Conservation (phyloP, 1,140 invertebrate genomes). For the Copidosoma floridanum region DNA sequence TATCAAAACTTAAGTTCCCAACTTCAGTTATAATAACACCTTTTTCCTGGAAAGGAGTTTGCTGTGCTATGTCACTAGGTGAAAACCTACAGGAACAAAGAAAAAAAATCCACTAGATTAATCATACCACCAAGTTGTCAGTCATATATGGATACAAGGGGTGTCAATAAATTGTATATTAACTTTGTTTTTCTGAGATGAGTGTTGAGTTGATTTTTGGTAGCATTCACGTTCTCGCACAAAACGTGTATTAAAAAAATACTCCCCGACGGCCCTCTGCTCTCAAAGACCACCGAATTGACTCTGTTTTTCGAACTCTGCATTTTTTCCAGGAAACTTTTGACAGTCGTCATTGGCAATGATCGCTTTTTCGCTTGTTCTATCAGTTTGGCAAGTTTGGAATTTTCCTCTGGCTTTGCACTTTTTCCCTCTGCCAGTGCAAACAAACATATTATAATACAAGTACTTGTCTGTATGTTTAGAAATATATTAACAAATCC, state of each 20-base stretch:
- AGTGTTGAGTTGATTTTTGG: conserved; percentile 47
- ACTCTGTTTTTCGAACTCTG: conserved; percentile 42
- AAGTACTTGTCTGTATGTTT: background rate
- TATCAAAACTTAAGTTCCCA: conserved; percentile 49
- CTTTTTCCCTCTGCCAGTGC: conserved; percentile 59
- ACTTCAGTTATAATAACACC: conserved; percentile 56
- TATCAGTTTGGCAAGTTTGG: conserved; percentile 58
- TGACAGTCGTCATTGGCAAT: conserved; percentile 62
- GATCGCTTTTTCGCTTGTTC: conserved; percentile 61
- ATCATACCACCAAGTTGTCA: background rate
- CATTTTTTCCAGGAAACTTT: conserved; percentile 59
- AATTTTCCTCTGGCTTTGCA: conserved; percentile 60
- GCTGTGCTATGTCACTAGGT: conserved; percentile 31
- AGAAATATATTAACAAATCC: no score
- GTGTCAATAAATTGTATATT: background rate
- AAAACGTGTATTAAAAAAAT: conserved; percentile 50
- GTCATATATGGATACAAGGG: conserved; percentile 12
- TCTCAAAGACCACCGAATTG: conserved; percentile 45
- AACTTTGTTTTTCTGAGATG: conserved; percentile 51
- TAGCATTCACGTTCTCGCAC: conserved; percentile 43
- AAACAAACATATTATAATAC: conserved; percentile 31
- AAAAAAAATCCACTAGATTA: background rate
- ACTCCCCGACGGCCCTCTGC: conserved; percentile 54
- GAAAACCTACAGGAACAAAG: conserved; percentile 11
- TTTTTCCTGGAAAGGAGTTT: conserved; percentile 57